Conservation (phyloP, 2,797 vertebrate species). For the Trichosurus vulpecula region DNA sequence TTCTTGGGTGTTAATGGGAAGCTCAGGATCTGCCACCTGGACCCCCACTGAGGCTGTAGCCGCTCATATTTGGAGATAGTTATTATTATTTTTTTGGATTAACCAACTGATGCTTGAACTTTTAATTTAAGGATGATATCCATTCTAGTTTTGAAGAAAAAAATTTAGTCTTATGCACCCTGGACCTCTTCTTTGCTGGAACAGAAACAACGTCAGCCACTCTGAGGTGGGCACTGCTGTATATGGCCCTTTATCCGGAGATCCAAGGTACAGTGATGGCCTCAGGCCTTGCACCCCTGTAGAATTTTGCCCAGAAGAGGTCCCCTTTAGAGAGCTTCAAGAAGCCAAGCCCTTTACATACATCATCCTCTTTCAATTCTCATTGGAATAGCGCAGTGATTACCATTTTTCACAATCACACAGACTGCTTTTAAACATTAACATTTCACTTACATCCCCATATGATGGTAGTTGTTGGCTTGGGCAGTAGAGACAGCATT, state of each 20-base stretch:
- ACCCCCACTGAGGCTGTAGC: not conserved
- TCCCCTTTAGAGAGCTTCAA: not conserved
- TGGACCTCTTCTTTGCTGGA: slow-evolving; percentile 91
- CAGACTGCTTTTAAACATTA: not conserved
- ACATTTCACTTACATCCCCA: not conserved
- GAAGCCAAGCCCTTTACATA: not conserved
- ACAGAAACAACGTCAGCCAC: slow-evolving; percentile 91
- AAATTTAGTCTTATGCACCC: slow-evolving; percentile 84
- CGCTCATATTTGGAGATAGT: too few species aligned
- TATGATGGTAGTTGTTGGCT: not conserved
- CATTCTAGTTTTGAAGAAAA: slow-evolving; percentile 84
- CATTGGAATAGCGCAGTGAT: not conserved
- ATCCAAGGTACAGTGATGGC: slow-evolving; percentile 85
- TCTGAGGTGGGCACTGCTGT: slow-evolving; percentile 91
- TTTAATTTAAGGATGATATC: slow-evolving; percentile 32
- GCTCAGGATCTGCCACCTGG: not conserved
- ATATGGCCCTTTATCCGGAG: slow-evolving; percentile 86
- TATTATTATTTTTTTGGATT: not conserved
- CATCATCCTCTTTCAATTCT: not conserved
- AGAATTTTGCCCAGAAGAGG: accelerated
- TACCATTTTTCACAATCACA: not conserved
- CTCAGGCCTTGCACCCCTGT: not conserved
- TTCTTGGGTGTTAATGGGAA: not conserved
- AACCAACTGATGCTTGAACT: accelerated
- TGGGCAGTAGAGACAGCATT: not conserved